A percentile compares a stretch with the other conserved stretches of the same genome.
phyloP scores from a whole-genome alignment of 92 coral and sea anemone species.

The Nematostella vectensis region DNA sequence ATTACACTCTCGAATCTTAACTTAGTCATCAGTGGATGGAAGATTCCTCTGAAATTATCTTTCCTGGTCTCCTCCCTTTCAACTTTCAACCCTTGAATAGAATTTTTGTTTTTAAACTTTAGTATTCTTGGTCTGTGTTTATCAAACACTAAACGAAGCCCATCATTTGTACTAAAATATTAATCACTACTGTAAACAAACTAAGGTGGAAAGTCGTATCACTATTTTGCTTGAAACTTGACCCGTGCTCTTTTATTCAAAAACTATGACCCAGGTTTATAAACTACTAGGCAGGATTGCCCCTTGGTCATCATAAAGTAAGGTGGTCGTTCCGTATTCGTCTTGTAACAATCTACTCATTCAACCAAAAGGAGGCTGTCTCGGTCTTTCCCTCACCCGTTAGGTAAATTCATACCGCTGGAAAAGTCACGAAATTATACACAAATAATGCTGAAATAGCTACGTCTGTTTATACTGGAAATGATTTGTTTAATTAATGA shows the following conservation, averaged over 20 bases:
- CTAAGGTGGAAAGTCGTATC: background rate
- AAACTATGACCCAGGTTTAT: background rate
- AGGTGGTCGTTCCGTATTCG: background rate
- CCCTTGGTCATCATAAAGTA: background rate
- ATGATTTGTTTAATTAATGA: no score
- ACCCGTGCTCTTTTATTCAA: background rate
- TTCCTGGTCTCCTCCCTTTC: no score
- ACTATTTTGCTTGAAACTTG: background rate
- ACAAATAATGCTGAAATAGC: background rate
- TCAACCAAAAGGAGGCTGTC: background rate
- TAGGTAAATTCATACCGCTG: background rate
- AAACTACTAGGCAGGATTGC: background rate
- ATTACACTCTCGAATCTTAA: background rate
- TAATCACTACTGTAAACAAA: slow-evolving; percentile 79
- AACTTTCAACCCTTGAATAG: background rate
- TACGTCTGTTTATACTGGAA: no score
- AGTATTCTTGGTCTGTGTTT: background rate
- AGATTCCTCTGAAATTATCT: no score
- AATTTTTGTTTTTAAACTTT: no score
- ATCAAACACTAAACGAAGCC: slow-evolving; percentile 8
- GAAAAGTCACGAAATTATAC: background rate
- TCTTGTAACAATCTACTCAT: background rate
- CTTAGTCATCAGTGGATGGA: no score
- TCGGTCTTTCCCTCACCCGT: background rate
- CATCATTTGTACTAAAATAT: slow-evolving; percentile 58